These are phyloP conservation scores for Drosophila robusta DNA, from an alignment of 2,888 invertebrate species.

Conservation along the genomic window DNA sequence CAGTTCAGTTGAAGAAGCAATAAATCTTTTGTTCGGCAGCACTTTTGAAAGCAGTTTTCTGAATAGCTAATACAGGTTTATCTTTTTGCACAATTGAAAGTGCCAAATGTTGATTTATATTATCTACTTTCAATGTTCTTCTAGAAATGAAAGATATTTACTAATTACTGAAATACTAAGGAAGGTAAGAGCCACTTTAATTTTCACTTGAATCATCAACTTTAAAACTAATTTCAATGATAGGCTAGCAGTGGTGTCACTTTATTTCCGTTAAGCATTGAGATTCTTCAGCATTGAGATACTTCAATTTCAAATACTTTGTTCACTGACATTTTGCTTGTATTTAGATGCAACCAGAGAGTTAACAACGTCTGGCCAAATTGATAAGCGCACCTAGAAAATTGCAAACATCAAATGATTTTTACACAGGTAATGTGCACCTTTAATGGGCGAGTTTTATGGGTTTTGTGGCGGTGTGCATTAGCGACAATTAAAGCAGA, in stretches of 20 bases:
- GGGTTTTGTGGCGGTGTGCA: conserved; percentile 7
- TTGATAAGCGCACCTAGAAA: conserved; percentile 24
- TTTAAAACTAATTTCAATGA: conserved; percentile 9
- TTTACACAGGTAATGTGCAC: conserved; percentile 7
- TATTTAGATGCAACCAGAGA: not conserved
- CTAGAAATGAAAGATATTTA: too few relatives aligned
- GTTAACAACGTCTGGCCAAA: conserved; percentile 1
- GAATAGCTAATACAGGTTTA: too few relatives aligned
- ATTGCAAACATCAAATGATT: conserved; percentile 6
- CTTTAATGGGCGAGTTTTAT: conserved; percentile 10
- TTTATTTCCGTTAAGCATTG: conserved; percentile 4
- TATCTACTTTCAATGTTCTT: not conserved
- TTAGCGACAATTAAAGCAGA: conserved; percentile 26
- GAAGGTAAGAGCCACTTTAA: not conserved
- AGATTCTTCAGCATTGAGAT: not conserved
- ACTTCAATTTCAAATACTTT: too few relatives aligned
- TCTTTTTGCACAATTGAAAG: too few relatives aligned
- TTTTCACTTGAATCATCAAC: not conserved
- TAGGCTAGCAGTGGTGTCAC: not conserved
- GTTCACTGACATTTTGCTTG: not conserved
- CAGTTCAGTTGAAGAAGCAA: too few relatives aligned
- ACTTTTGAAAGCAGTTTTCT: too few relatives aligned
- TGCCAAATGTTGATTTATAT: not conserved
- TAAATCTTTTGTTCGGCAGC: too few relatives aligned
- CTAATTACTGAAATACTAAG: too few relatives aligned